Evolutionary conservation across 2,888 invertebrate species (phyloP).

Genomic region (Oligia fasciuncula): DNA sequence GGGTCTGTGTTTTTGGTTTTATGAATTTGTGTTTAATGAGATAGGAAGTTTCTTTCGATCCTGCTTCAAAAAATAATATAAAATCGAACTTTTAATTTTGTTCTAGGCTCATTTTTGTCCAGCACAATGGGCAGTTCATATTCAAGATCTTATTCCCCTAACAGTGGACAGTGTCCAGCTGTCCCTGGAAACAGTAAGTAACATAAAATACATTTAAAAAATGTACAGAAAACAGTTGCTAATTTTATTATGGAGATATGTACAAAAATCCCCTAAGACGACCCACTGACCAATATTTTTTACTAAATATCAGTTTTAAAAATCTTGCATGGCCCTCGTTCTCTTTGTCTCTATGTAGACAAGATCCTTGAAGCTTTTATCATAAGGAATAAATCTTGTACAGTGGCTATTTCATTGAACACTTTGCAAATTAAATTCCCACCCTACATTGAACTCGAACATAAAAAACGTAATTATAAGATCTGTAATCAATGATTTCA

Average conservation of each 20-base stretch:
- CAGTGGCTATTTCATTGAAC: background rate
- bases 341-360: background rate
- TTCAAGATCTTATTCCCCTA: constrained; percentile 86
- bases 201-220: background rate
- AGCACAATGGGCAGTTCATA: constrained; percentile 85
- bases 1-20: constrained; percentile 13
- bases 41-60: background rate
- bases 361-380: constrained; percentile 4
- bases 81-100: constrained; percentile 26
- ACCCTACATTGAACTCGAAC: too few species aligned
- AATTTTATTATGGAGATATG: too few species aligned
- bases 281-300: too few species aligned
- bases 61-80: constrained; percentile 3
- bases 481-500: background rate
- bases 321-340: background rate
- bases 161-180: constrained; percentile 70
- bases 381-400: background rate
- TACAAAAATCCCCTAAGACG: too few species aligned
- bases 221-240: background rate
- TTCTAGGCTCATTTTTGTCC: constrained; percentile 49
- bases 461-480: background rate
- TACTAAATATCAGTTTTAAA: background rate
- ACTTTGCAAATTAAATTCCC: background rate
- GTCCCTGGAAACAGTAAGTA: constrained; percentile 78
- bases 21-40: background rate